A percentile compares a stretch with the other conserved stretches of the same genome.
Conservation (phyloP, 1,140 invertebrate species). For the Tetraneura akinire region DNA sequence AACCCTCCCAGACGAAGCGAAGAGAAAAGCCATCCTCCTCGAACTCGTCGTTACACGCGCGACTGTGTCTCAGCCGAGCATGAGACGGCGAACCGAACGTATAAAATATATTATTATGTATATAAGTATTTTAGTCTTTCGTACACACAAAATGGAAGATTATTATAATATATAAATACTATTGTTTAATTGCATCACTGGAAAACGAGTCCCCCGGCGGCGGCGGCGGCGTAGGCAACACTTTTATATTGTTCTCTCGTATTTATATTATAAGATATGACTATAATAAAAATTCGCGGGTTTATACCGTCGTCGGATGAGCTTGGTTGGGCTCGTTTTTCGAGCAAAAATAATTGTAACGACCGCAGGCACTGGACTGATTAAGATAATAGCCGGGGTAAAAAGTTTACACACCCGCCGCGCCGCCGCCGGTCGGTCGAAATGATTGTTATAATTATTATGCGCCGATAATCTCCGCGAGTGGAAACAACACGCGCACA, state of each 20-base stretch:
- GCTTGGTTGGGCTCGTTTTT: conserved; percentile 48
- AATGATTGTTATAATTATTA: conserved; percentile 45
- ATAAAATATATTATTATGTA: not conserved
- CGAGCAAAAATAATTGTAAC: conserved; percentile 49
- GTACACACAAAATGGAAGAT: conserved; percentile 21
- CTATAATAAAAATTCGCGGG: conserved; percentile 47
- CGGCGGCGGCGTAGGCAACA: conserved; percentile 37
- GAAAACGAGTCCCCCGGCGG: conserved; percentile 45
- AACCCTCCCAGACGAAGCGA: not conserved
- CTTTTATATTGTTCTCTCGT: not conserved
- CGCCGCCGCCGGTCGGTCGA: not conserved
- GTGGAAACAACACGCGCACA: conserved; percentile 1
- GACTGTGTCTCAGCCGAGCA: not conserved
- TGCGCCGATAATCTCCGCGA: conserved; percentile 49
- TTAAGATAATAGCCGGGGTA: conserved; percentile 49
- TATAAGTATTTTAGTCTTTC: no score
- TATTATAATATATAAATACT: conserved; percentile 18
- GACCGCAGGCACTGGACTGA: conserved; percentile 48
- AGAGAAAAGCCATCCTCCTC: conserved; percentile 4
- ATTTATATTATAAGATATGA: conserved; percentile 32
- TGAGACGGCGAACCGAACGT: not conserved
- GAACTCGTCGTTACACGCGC: not conserved
- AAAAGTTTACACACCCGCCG: conserved; percentile 36
- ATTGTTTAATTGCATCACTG: conserved; percentile 47
- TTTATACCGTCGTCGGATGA: conserved; percentile 49